Evolutionary conservation across 2,113 vertebrate genomes (phyloP), one percentile per base, ranked within the genome.

Genomic region (Crotalus helleri): DNA sequence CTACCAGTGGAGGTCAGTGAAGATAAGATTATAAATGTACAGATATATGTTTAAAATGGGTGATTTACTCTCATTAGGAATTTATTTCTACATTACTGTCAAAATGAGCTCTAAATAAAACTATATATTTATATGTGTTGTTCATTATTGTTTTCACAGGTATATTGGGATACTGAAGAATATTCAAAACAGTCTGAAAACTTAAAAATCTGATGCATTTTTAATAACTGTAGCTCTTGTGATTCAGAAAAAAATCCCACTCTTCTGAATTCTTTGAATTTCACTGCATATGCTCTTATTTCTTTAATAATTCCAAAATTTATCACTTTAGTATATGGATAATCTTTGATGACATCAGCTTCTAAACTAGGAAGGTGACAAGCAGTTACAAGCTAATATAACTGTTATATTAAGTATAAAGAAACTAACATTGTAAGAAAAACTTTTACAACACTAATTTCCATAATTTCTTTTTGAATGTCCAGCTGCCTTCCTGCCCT

Each of bases 381-480:
- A 91, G 74, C 91, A 90, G 95, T 93, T 90, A 91, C 81, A 94
- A 97, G 96, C 97, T 97, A 97, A 95, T 81, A 91, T 94, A 55
- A 88, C 17, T 88, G 89, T 91, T 87, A 93, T 94, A 94, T 87
- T 91, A 93, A 61, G 93, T 93, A 95, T 94, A 93, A 94, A 92
- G 96, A 95, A 55, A 92, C 91, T 26, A 39, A 89, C 57, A 85
- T 26, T 89, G 91, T 55, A 81, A n/a, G 64, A 95, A 85, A 93
- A 74, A 85, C 87, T 94, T 57, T 94, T 93, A 88, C n/a, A 92
- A 92, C n/a, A 92, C 69, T 87, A 91, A 94, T 93, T 93, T 93
- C 88, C 29, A 91, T 69, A 15, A 93, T 89, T 93, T 74, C 4
- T 92, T 94, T 85, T 86, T 57, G 61, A 85, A 44, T 88, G 13